Evolutionary conservation across 1,140 invertebrate genomes (phyloP).

Genomic region (Trichonephila clavata): DNA sequence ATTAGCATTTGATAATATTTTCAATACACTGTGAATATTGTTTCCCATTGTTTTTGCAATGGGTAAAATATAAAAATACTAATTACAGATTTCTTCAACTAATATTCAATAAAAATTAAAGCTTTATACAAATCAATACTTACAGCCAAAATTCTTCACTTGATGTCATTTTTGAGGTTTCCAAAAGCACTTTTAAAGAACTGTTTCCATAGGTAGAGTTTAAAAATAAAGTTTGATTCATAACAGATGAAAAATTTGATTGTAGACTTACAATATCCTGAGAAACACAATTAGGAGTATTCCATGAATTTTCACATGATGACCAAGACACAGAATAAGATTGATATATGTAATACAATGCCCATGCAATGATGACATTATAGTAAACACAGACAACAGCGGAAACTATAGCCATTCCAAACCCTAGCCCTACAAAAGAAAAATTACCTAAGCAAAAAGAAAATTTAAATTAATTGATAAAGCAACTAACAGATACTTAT

Average conservation of each 20-base stretch:
- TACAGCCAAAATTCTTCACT: conserved; percentile 77
- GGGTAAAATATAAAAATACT: too few species aligned
- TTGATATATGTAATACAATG: conserved; percentile 84
- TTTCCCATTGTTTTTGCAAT: too few species aligned
- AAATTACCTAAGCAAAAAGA: background rate
- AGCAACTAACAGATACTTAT: conserved; percentile 89
- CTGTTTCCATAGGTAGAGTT: background rate
- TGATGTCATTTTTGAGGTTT: conserved; percentile 63
- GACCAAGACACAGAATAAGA: conserved; percentile 82
- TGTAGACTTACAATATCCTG: background rate
- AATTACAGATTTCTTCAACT: too few species aligned
- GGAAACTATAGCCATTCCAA: conserved; percentile 85
- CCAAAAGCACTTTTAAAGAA: background rate
- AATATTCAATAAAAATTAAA: background rate
- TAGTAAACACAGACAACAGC: conserved; percentile 88
- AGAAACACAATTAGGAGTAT: conserved; percentile 67
- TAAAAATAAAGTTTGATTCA: background rate
- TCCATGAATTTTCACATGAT: conserved; percentile 78
- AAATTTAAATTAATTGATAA: conserved; percentile 80
- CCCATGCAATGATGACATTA: conserved; percentile 87
- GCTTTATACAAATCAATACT: conserved; percentile 77
- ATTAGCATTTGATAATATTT: too few species aligned
- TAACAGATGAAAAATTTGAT: background rate
- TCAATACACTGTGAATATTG: too few species aligned
- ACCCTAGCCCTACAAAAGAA: conserved; percentile 80